These are phyloP conservation scores for Mamestra configurata DNA, from an alignment of 1,140 invertebrate species.

Conservation along the genomic window DNA sequence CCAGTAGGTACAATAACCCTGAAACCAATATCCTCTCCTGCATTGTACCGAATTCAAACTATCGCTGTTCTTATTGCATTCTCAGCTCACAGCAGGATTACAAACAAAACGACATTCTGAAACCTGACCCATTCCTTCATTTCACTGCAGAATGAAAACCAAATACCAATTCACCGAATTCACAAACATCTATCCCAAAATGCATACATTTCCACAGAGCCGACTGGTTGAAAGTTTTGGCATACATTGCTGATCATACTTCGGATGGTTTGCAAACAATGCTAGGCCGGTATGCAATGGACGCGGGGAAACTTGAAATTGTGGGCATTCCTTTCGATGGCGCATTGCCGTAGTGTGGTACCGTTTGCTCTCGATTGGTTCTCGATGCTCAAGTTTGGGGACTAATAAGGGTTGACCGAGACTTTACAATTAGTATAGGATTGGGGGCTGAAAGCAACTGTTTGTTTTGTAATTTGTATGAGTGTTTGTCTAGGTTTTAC, in stretches of 20 bases:
- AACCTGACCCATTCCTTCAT: neutral
- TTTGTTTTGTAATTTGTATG: constrained; percentile 9
- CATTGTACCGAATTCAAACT: too few relatives aligned
- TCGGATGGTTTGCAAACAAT: constrained; percentile 23
- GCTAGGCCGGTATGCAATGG: constrained; percentile 24
- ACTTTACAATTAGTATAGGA: constrained; percentile 15
- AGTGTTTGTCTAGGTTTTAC: neutral
- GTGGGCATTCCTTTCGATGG: constrained; percentile 8
- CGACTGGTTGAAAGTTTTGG: constrained; percentile 2
- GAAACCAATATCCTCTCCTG: too few relatives aligned
- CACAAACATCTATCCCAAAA: constrained; percentile 4
- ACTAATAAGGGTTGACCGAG: neutral
- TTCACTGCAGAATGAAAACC: constrained; percentile 28
- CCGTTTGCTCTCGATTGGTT: neutral
- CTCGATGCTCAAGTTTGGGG: constrained; percentile 6
- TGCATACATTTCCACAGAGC: neutral
- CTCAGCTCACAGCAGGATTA: neutral
- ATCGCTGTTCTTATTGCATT: neutral
- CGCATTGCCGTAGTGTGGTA: constrained; percentile 30
- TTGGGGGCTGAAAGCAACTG: neutral
- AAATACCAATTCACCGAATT: constrained; percentile 38
- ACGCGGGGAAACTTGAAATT: constrained; percentile 18
- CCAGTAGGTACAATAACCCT: too few relatives aligned
- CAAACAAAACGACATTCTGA: constrained; percentile 11
- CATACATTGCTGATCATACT: constrained; percentile 30